These are phyloP conservation scores for Okamejei kenojei DNA, from an alignment of 2,797 vertebrate species.

Conservation along the genomic window DNA sequence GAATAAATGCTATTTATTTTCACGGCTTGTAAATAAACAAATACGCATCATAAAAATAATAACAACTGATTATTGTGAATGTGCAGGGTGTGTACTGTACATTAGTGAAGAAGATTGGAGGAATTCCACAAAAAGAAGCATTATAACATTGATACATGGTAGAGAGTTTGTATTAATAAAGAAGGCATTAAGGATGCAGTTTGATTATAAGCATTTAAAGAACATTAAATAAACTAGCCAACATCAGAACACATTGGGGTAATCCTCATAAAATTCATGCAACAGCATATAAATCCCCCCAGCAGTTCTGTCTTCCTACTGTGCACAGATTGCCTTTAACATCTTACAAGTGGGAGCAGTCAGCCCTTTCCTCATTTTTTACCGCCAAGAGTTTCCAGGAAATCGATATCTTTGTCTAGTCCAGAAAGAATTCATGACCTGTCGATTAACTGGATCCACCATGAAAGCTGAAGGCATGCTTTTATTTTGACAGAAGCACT, in stretches of 20 bases:
- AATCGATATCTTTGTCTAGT: not conserved
- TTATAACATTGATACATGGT: not conserved
- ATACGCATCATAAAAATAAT: not conserved
- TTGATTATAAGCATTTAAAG: not conserved
- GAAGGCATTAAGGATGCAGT: not conserved
- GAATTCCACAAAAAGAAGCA: not conserved
- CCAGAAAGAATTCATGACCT: not conserved
- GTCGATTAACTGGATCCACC: not conserved
- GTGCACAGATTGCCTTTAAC: not conserved
- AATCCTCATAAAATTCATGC: not conserved
- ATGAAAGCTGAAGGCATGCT: not conserved
- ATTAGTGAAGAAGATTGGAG: not conserved
- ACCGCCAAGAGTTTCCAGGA: not conserved
- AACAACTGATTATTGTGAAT: not conserved
- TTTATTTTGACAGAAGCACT: not conserved
- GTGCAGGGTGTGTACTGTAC: not conserved
- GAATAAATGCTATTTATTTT: too few relatives aligned
- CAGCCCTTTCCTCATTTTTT: not conserved
- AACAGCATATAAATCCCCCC: not conserved
- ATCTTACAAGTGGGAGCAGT: not conserved
- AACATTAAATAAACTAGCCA: not conserved
- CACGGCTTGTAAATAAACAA: too few relatives aligned
- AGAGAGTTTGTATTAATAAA: not conserved
- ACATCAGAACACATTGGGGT: not conserved
- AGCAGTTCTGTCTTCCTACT: not conserved